Evolutionary conservation across 1,140 invertebrate species (phyloP).

Genomic region (Trypoxylus dichotomus): DNA sequence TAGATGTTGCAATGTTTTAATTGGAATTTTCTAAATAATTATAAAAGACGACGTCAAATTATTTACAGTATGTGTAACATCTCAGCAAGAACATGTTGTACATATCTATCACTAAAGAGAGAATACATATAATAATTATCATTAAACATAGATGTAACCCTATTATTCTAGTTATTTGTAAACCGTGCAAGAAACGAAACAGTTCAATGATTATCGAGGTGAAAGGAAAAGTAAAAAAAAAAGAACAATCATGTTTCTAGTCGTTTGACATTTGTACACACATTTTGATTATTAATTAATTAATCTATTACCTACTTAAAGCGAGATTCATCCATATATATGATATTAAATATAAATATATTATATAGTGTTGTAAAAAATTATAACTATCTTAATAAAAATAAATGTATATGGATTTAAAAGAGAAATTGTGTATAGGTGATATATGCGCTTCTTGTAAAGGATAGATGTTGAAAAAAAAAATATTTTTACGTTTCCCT

Average conservation of each 20-base stretch:
- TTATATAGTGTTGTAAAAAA: constrained; percentile 6
- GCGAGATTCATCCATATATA: neutral
- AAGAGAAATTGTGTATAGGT: neutral
- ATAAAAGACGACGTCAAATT: too few species aligned
- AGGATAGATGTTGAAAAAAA: neutral
- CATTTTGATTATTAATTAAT: neutral
- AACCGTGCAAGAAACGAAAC: neutral
- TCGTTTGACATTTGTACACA: constrained; percentile 1
- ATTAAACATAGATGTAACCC: neutral
- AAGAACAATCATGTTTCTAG: constrained; percentile 24
- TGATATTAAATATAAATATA: constrained; percentile 1
- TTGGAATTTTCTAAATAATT: too few species aligned
- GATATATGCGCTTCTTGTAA: neutral
- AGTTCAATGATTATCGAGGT: neutral
- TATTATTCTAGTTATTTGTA: neutral
- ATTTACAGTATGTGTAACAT: too few species aligned
- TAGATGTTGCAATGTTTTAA: too few species aligned
- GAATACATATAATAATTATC: neutral
- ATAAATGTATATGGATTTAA: neutral
- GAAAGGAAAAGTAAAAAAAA: neutral
- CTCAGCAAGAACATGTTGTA: neutral
- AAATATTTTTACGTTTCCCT: too few species aligned
- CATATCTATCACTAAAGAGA: constrained; percentile 4
- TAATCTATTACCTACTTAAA: neutral
- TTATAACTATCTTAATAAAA: neutral